These are phyloP conservation scores for Labeo catla DNA, from an alignment of 2,113 vertebrate genomes.

Conservation along the genomic window DNA sequence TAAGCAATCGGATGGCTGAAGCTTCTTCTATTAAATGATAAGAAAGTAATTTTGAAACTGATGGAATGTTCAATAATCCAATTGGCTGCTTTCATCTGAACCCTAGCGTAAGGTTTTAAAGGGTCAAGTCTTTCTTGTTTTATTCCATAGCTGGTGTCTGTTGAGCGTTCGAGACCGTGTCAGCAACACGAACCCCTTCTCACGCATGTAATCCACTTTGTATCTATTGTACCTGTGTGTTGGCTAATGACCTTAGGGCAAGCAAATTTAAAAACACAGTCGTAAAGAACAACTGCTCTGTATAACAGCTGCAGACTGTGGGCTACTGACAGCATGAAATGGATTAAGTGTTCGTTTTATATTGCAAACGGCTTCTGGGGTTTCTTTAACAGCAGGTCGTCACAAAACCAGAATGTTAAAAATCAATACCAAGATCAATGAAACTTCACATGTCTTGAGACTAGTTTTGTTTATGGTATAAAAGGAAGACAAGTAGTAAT, in stretches of 20 bases:
- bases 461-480: background rate
- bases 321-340: background rate
- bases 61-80: constrained; percentile 33
- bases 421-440: background rate
- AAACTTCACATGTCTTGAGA: background rate
- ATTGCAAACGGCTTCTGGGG: background rate
- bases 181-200: background rate
- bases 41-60: background rate
- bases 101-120: constrained; percentile 17
- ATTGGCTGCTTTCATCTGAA: background rate
- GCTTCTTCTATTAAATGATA: constrained; percentile 50
- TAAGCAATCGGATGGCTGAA: constrained; percentile 1
- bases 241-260: constrained; percentile 2
- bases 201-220: background rate
- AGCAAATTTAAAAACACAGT: constrained; percentile 2
- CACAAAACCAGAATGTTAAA: background rate
- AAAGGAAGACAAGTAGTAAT: background rate
- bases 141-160: background rate
- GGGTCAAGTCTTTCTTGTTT: background rate
- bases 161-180: background rate
- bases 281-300: background rate
- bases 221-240: background rate
- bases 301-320: background rate
- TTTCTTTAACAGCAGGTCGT: background rate
- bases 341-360: background rate